Percentiles rank a stretch among this genome's conserved stretches.
Conservation (phyloP, 2,113 vertebrate genomes). For the Meriones unguiculatus region DNA sequence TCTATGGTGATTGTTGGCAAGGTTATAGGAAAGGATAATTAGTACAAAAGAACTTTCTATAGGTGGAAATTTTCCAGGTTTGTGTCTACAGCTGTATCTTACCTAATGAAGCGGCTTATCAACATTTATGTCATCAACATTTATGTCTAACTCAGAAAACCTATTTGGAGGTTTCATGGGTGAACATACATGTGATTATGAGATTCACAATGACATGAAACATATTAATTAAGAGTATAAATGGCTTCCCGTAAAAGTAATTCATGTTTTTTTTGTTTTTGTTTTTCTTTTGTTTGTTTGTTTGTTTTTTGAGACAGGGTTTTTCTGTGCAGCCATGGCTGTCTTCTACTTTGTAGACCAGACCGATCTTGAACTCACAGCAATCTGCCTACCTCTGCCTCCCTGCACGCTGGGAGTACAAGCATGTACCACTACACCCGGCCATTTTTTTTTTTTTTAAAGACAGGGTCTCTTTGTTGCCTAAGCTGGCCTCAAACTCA, state of each 20-base stretch:
- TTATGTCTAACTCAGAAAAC: not conserved
- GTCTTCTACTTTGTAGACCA: not conserved
- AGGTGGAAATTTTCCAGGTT: not conserved
- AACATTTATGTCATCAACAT: not conserved
- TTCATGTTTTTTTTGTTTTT: not conserved
- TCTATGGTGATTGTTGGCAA: not conserved
- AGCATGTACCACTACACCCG: not conserved
- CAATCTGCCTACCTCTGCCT: too few species aligned
- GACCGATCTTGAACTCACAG: too few species aligned
- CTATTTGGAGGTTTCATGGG: not conserved
- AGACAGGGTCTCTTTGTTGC: not conserved
- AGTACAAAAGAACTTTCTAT: conserved; percentile 6
- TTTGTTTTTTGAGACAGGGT: not conserved
- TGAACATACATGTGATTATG: conserved; percentile 11
- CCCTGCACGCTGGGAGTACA: not conserved
- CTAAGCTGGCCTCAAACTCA: not conserved
- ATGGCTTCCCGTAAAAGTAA: conserved; percentile 10
- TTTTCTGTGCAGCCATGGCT: not conserved
- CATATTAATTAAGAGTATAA: conserved; percentile 45
- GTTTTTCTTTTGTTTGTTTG: not conserved
- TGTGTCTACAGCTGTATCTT: not conserved
- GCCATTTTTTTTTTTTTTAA: not conserved
- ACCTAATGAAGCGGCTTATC: not conserved
- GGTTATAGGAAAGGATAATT: not conserved
- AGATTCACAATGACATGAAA: conserved; percentile 9